Evolutionary conservation across 1,140 invertebrate species (phyloP), one percentile per base, ranked within the genome.

Genomic region (Rhopalosiphum padi): DNA sequence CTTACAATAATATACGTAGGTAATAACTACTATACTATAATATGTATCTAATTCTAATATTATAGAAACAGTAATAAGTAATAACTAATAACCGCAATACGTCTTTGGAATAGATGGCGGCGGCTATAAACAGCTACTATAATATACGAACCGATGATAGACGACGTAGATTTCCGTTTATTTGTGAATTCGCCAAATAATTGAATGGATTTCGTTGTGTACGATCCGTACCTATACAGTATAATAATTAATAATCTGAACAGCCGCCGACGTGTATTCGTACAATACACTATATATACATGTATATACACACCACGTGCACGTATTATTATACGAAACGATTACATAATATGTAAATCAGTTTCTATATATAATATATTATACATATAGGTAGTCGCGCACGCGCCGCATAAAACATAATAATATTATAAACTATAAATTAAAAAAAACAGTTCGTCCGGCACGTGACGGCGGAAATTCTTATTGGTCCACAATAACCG

Each of bases 311-410:
- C 30, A n/a, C 15, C 60, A 3, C 30, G n/a, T n/a, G 18, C 30
- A 9, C 43, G 85, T 87, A 87, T 83, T 21, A 37, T 85, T 11
- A 18, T 46, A 87, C 15, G 43, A 87, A 87, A 87, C 85, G 43
- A 87, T 87, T 87, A n/a, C n/a, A n/a, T n/a, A 87, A 87, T 87
- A 87, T 87, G 85, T 48, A 87, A 87, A 87, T 46, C 85, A 87
- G 85, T 37, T 37, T 87, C 85, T 48, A 87, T 46, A 43, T 22
- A 85, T 85, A 41, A 85, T 77, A 85, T 77, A 77, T n/a, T 18
- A 68, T 68, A 77, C 18, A 21, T 0, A 22, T 60, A n/a, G 22
- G 15, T 21, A 18, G 15, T n/a, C 3, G 15, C 30, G 60, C 60
- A n/a, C 15, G 15, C 15, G 60, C n/a, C 60, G n/a, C 11, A n/a